A percentile compares a stretch with the other conserved stretches of the same genome.
These are phyloP conservation scores for Drosophila pseudoananassae DNA, from an alignment of 1,140 invertebrate genomes.

Conservation along the genomic window DNA sequence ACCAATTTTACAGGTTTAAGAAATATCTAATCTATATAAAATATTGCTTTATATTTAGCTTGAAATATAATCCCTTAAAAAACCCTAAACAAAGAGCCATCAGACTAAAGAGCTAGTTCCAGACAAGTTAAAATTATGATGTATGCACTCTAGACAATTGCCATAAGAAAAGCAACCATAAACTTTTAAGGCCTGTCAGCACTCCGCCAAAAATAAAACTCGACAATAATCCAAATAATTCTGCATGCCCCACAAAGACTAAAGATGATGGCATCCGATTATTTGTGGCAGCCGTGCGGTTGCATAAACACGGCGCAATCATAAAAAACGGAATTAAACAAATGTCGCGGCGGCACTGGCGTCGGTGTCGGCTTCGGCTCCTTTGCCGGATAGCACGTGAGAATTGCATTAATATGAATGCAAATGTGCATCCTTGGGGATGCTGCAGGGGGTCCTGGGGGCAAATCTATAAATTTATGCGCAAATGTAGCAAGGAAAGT, in stretches of 20 bases:
- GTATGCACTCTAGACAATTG: conserved; percentile 34
- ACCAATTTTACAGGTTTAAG: too few relatives aligned
- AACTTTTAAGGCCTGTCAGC: conserved; percentile 70
- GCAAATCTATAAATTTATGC: conserved; percentile 79
- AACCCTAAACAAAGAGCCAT: conserved; percentile 23
- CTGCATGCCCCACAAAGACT: conserved; percentile 25
- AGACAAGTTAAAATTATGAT: conserved; percentile 7
- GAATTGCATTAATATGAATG: conserved; percentile 83
- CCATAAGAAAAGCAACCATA: conserved; percentile 26
- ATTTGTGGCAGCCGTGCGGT: conserved; percentile 59
- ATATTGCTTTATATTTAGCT: not conserved
- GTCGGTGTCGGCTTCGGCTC: conserved; percentile 17
- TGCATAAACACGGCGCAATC: conserved; percentile 77
- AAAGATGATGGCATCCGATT: conserved; percentile 73
- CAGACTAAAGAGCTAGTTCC: conserved; percentile 1
- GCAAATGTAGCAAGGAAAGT: conserved; percentile 72
- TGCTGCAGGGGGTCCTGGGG: not conserved
- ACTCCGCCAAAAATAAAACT: conserved; percentile 63
- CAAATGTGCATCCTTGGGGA: conserved; percentile 49
- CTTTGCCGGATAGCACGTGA: conserved; percentile 70
- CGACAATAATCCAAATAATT: conserved; percentile 73
- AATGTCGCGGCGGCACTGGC: conserved; percentile 51
- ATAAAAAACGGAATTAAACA: conserved; percentile 79
- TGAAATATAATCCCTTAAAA: not conserved
- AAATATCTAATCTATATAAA: too few relatives aligned